Conservation (phyloP, 1,140 invertebrate genomes). For the Zaprionus lachaisei region DNA sequence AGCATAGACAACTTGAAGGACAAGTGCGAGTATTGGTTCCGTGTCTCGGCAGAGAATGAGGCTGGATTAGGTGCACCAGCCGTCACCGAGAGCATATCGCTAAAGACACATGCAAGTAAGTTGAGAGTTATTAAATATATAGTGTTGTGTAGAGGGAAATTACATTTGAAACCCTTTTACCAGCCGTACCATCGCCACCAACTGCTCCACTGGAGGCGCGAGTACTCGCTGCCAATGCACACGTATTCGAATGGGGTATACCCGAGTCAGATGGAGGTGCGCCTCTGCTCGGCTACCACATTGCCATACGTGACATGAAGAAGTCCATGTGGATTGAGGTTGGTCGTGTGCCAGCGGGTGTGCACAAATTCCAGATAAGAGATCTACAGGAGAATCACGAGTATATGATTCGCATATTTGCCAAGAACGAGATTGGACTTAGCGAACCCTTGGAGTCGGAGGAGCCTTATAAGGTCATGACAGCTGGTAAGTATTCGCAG, state of each 20-base stretch:
- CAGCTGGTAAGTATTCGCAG: constrained; percentile 88
- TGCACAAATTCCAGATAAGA: constrained; percentile 93
- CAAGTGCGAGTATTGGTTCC: constrained; percentile 94
- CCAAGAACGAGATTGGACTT: constrained; percentile 97
- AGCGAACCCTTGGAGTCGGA: constrained; percentile 97
- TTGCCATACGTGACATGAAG: constrained; percentile 95
- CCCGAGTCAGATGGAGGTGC: constrained; percentile 97
- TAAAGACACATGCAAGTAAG: constrained; percentile 98
- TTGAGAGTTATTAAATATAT: constrained; percentile 51
- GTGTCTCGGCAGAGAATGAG: constrained; percentile 96
- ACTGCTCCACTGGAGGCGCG: constrained; percentile 95
- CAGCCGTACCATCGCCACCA: constrained; percentile 94
- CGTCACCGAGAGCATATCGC: constrained; percentile 91
- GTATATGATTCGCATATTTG: constrained; percentile 95
- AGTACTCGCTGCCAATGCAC: constrained; percentile 91
- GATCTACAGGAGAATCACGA: constrained; percentile 95
- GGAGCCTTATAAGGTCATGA: constrained; percentile 94
- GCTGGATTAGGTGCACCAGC: constrained; percentile 93
- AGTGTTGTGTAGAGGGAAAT: no score
- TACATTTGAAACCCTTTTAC: not conserved
- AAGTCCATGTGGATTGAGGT: constrained; percentile 99
- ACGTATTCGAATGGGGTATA: constrained; percentile 96
- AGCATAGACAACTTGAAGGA: constrained; percentile 95
- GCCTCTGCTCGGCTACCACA: constrained; percentile 95
- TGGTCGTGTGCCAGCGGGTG: constrained; percentile 92